Percentiles rank a stretch among this genome's conserved stretches.
These are phyloP conservation scores for Catagonus wagneri DNA, from an alignment of 2,113 vertebrate genomes.

Conservation along the genomic window DNA sequence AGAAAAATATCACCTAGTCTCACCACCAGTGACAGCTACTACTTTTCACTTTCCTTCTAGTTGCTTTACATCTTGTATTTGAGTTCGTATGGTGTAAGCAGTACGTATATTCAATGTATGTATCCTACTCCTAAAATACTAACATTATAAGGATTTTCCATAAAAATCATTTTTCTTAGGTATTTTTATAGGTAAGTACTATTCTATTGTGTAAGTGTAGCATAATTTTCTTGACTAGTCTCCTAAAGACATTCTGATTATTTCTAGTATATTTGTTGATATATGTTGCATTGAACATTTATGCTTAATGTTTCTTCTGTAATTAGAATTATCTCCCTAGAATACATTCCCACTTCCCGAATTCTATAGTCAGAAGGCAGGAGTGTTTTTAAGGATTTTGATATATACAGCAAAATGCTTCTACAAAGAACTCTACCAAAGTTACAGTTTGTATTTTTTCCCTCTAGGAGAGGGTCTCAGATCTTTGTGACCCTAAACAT, in stretches of 20 bases:
- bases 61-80: background rate
- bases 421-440: background rate
- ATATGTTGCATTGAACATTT: background rate
- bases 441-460: background rate
- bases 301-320: slow-evolving; percentile 10
- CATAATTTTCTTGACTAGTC: background rate
- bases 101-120: background rate
- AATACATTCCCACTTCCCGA: slow-evolving; percentile 25
- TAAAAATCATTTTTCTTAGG: slow-evolving; percentile 25
- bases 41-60: background rate
- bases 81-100: background rate
- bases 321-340: slow-evolving; percentile 42
- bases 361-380: slow-evolving; percentile 24
- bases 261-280: slow-evolving; percentile 31
- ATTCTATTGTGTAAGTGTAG: background rate
- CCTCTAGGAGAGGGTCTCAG: background rate
- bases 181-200: background rate
- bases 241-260: slow-evolving; percentile 26
- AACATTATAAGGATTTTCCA: background rate
- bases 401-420: slow-evolving; percentile 10
- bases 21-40: background rate
- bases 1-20: background rate
- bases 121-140: background rate
- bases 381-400: slow-evolving; percentile 17
- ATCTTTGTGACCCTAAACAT: background rate